Base-by-base conservation (phyloP, 2,888 invertebrate genomes). In the Polyommatus iphigenia region DNA sequence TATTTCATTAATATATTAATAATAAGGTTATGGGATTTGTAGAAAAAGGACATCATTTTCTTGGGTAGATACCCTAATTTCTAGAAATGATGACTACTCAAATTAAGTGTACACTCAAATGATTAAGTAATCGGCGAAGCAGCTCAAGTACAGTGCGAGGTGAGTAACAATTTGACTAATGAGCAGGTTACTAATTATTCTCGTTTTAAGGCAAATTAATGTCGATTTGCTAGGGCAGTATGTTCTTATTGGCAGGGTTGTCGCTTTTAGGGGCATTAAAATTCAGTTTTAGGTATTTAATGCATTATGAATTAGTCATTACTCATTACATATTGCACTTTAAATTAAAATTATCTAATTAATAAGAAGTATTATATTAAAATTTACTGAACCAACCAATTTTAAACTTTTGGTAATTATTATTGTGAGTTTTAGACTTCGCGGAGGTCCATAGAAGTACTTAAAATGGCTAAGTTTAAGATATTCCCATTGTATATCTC, bases 151-250 rank as follows among this genome's bases (percentile, higher is more conserved):
- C 62, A 24, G 62, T 10, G 62, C 24, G 62, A 62, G 73, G 41
- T 46, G 46, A 73, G 50, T 73, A 24, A 15, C 46, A 50, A 73
- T 73, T 73, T 73, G 46, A 20, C 50, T 73, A 73, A 50, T 46
- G 73, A 50, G 73, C 73, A 15, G 46, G 24, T 62, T 24, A 24
- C 62, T 62, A 62, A 62, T 62, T 62, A 62, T 62, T 24, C 62
- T 24, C 20, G 24, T 62, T 59, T 59, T 20, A 20, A 59, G 20
- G 59, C 20, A n/a, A 59, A 59, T 59, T 20, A 59, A 59, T 59
- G 59, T 59, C 59, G 20, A 59, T 59, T 59, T 20, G n/a, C 20
- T 59, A 59, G 59, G 59, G 59, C 10, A 20, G 59, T 59, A 57
- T 18, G n/a, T 20, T 20, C 2, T 57, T 59, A 59, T n/a, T 20